Evolutionary conservation across 2,888 invertebrate genomes (phyloP).

Genomic region (Thymelicus lineola): DNA sequence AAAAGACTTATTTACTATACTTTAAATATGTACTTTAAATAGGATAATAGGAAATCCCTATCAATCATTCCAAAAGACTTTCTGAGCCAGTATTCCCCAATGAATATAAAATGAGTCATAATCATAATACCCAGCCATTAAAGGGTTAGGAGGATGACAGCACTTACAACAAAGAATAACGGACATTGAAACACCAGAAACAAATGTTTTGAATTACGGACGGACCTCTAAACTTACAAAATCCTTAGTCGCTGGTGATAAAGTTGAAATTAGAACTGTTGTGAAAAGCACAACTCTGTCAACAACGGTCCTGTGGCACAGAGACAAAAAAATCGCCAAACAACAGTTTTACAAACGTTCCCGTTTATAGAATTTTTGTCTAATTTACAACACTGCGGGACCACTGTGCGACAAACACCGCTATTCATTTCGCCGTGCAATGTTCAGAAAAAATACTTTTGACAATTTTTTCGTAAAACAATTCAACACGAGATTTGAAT

Average conservation of each 20-base stretch:
- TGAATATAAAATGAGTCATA: slow-evolving; percentile 46
- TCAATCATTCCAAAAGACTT: slow-evolving; percentile 9
- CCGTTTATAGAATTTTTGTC: slow-evolving; percentile 72
- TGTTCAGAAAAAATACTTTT: slow-evolving; percentile 49
- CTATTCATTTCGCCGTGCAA: slow-evolving; percentile 50
- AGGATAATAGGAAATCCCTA: neutral
- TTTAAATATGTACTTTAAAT: no score
- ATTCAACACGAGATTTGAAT: slow-evolving; percentile 50
- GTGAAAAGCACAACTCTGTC: slow-evolving; percentile 27
- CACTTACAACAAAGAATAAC: slow-evolving; percentile 48
- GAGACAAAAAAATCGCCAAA: slow-evolving; percentile 53
- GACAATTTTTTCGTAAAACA: slow-evolving; percentile 70
- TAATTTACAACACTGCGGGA: slow-evolving; percentile 74
- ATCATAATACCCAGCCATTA: slow-evolving; percentile 45
- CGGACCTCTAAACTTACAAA: slow-evolving; percentile 39
- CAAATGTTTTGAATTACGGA: slow-evolving; percentile 51
- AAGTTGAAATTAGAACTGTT: slow-evolving; percentile 23
- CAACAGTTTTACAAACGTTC: slow-evolving; percentile 76
- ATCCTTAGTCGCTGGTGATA: neutral
- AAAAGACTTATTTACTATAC: no score
- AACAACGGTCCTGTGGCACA: slow-evolving; percentile 36
- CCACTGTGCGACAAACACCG: slow-evolving; percentile 71
- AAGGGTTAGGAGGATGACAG: slow-evolving; percentile 45
- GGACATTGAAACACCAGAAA: slow-evolving; percentile 52
- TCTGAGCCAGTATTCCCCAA: slow-evolving; percentile 9